Base-by-base conservation (phyloP, 92 coral and sea anemone species). In the Paragorgia papillata region DNA sequence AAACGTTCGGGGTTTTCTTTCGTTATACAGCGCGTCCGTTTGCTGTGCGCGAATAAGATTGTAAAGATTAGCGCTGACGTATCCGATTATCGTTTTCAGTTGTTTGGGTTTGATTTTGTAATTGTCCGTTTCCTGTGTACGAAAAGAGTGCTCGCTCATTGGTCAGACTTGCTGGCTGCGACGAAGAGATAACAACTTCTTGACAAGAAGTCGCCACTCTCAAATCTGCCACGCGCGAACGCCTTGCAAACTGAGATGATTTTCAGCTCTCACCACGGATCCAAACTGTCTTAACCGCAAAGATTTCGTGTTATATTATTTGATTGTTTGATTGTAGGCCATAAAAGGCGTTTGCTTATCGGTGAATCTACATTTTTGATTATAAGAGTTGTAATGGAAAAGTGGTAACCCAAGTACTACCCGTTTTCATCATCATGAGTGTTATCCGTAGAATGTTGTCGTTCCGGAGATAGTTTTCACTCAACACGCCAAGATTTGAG, bases 171-270 rank as follows among this genome's bases (percentile, higher is more conserved):
- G 27, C 76, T 26, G 76, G 76, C 76, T 69, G 76, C 76, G 62
- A 49, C 17, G 76, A 69, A 48, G 76, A 69, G 76, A 69, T 69
- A 69, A 69, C 76, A 48, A 49, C 54, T 12, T 69, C 61, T 69
- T 51, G 76, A 69, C 76, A 69, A 48, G 61, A 66, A 27, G 33
- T 48, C 73, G 8, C 53, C 30, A 20, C 61, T 49, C 49, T 59
- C 60, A 46, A 69, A 69, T 46, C 60, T 69, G 76, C 60, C 76
- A 69, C 76, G 76, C 76, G 76, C 34, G 21, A 19, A 39, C 58
- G 26, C 20, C 6, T 7, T 17, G 26, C 17, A 51, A 51, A 3
- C 58, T 51, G 17, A 51, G 26, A 51, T 6, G 58, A 51, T 51
- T 51, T 5, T 37, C 43, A 10, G 43, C 43, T 37, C 10, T 37